Evolutionary conservation across 2,888 invertebrate species (phyloP).

Genomic region (Abscondita cerata): DNA sequence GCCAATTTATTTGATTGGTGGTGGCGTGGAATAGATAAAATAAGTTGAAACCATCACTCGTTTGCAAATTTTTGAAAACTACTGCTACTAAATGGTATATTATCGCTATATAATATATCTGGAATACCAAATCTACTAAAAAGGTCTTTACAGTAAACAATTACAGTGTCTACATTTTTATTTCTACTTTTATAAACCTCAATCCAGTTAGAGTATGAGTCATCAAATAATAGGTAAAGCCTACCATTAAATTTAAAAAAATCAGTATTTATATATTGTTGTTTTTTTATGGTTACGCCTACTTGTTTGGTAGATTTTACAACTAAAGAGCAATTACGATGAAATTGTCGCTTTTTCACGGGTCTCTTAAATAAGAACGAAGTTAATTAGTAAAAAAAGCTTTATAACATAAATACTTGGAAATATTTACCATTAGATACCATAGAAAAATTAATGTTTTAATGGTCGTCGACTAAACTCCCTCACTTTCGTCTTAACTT

Average conservation of each 20-base stretch:
- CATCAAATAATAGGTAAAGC: slow-evolving; percentile 41
- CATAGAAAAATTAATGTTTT: too few relatives aligned
- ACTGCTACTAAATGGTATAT: background rate
- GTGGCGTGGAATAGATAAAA: slow-evolving; percentile 1
- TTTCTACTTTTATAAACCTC: slow-evolving; percentile 28
- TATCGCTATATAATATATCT: slow-evolving; percentile 3
- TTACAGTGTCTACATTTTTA: slow-evolving; percentile 28
- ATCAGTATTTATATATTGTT: slow-evolving; percentile 31
- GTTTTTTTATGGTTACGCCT: slow-evolving; percentile 15
- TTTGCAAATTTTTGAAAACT: slow-evolving; percentile 6
- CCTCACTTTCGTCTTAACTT: too few relatives aligned
- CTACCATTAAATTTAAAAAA: slow-evolving; percentile 36
- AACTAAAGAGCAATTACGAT: too few relatives aligned
- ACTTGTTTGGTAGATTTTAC: slow-evolving; percentile 14
- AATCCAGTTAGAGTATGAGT: slow-evolving; percentile 41
- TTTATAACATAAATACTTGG: too few relatives aligned
- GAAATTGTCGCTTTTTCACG: too few relatives aligned
- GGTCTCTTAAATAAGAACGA: too few relatives aligned
- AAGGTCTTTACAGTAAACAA: slow-evolving; percentile 10
- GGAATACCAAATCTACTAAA: slow-evolving; percentile 6
- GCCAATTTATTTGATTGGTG: slow-evolving; percentile 16
- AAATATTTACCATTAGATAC: too few relatives aligned
- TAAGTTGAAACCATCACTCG: background rate
- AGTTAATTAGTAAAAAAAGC: too few relatives aligned
- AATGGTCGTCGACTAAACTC: too few relatives aligned